Evolutionary conservation across 2,888 invertebrate species (phyloP).

Genomic region (Boloria euphrosyne): DNA sequence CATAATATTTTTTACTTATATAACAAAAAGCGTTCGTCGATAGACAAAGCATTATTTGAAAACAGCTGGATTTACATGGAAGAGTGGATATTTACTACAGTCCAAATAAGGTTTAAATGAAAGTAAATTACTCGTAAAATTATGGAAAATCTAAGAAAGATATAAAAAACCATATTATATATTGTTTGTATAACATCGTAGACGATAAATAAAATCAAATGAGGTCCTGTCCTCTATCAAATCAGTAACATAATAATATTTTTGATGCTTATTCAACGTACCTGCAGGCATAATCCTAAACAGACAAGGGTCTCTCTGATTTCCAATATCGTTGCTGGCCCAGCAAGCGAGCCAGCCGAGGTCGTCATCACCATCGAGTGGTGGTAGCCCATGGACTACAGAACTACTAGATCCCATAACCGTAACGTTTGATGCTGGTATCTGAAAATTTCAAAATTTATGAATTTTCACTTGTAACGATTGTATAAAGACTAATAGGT

Average conservation of each 20-base stretch:
- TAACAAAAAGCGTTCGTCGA: too few relatives aligned
- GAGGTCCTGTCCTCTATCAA: too few relatives aligned
- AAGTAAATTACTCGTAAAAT: neutral
- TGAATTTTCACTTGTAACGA: neutral
- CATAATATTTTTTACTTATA: too few relatives aligned
- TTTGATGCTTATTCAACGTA: conserved; percentile 63
- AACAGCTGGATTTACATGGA: too few relatives aligned
- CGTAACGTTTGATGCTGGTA: conserved; percentile 79
- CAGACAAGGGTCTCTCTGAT: conserved; percentile 90
- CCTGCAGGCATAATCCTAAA: conserved; percentile 92
- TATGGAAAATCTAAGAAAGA: neutral
- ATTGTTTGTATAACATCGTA: neutral
- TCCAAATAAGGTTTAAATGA: too few relatives aligned
- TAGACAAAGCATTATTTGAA: too few relatives aligned
- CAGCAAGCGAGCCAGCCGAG: conserved; percentile 93
- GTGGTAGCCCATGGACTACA: conserved; percentile 81
- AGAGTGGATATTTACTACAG: too few relatives aligned
- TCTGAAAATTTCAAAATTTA: conserved; percentile 52
- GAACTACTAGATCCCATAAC: conserved; percentile 81
- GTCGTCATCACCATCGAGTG: conserved; percentile 80
- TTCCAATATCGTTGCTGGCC: conserved; percentile 92
- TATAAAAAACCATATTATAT: neutral
- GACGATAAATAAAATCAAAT: too few relatives aligned
- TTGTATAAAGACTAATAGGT: too few relatives aligned
- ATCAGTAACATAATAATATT: too few relatives aligned